These are phyloP conservation scores for Cephalotes varians DNA, from an alignment of 2,888 invertebrate genomes.

Conservation along the genomic window DNA sequence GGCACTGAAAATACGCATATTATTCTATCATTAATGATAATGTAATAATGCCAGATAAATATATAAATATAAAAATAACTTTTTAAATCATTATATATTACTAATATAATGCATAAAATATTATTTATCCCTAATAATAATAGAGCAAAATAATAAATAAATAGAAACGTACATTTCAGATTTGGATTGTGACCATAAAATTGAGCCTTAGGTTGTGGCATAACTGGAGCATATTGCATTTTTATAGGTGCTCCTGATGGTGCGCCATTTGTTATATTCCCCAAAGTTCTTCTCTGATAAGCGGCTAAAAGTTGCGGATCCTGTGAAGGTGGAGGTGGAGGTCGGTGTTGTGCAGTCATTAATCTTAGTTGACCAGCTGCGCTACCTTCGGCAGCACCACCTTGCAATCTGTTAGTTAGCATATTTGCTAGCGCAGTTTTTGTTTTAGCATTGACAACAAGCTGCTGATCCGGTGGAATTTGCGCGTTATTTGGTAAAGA, in stretches of 20 bases:
- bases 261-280: constrained; percentile 87
- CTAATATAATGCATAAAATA: background rate
- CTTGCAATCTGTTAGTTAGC: constrained; percentile 93
- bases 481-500: constrained; percentile 81
- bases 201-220: constrained; percentile 89
- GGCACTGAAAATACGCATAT: constrained; percentile 87
- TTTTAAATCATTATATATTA: background rate
- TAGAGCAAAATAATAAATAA: background rate
- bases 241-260: constrained; percentile 82
- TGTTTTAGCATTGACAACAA: constrained; percentile 94
- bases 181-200: constrained; percentile 98
- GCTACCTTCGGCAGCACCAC: constrained; percentile 86
- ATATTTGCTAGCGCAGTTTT: constrained; percentile 98
- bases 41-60: background rate
- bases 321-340: constrained; percentile 87
- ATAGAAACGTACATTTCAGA: constrained; percentile 88
- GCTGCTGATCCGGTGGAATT: constrained; percentile 86
- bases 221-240: constrained; percentile 83
- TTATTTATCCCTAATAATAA: background rate
- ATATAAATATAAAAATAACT: background rate
- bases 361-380: constrained; percentile 88
- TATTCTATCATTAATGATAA: background rate
- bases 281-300: constrained; percentile 86
- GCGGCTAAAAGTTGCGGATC: constrained; percentile 84
- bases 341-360: constrained; percentile 94